phyloP scores from a whole-genome alignment of 1,140 invertebrate genomes.

The Eriosoma lanigerum region DNA sequence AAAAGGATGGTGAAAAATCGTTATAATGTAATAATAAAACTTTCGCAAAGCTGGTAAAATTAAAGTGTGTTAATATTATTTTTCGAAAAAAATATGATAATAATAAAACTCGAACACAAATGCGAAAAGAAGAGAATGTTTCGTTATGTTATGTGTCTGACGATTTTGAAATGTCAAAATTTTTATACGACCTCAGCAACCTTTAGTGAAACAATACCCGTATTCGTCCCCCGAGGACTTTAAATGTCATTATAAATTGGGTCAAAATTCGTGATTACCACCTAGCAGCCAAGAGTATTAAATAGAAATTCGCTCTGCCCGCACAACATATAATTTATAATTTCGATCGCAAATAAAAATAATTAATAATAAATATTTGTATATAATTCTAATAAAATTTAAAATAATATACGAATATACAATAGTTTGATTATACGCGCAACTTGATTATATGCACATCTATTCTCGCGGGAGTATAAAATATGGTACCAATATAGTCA shows the following conservation, averaged over 20 bases:
- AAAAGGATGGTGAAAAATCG: no score
- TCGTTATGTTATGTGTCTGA: neutral
- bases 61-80: neutral
- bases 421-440: neutral
- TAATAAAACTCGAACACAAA: neutral
- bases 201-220: conserved; percentile 42
- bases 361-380: no score
- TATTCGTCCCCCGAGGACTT: conserved; percentile 5
- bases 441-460: neutral
- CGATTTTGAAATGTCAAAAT: conserved; percentile 45
- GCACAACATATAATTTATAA: no score
- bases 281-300: neutral
- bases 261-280: conserved; percentile 34
- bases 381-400: no score
- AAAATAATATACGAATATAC: no score
- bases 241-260: conserved; percentile 46
- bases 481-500: neutral
- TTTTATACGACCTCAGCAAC: conserved; percentile 2
- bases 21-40: no score
- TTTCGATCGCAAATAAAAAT: no score
- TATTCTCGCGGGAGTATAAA: neutral
- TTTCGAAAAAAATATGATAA: no score
- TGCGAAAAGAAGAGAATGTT: neutral
- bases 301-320: neutral
- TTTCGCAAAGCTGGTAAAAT: neutral